Percentiles rank a stretch among this genome's conserved stretches.
Conservation (phyloP, 53 echinoderm and acorn worm genomes). For the Crossaster papposus region DNA sequence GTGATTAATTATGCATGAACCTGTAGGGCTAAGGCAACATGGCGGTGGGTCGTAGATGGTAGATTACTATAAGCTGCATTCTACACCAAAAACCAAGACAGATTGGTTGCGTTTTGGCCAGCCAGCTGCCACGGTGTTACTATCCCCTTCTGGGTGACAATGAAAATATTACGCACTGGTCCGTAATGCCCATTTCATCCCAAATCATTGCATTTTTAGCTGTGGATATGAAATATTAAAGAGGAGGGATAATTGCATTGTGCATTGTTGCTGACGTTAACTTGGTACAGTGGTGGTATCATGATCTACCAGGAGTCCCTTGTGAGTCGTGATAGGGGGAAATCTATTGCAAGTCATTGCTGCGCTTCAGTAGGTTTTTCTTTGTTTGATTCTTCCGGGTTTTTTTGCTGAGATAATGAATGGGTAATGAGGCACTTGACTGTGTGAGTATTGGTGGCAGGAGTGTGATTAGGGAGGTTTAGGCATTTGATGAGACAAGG, state of each 20-base stretch:
- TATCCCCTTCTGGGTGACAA: conserved; percentile 50
- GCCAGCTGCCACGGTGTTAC: conserved; percentile 26
- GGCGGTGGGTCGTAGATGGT: not conserved
- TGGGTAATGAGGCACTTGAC: conserved; percentile 6
- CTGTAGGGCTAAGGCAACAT: conserved; percentile 26
- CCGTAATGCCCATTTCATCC: conserved; percentile 48
- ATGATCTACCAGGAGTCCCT: not conserved
- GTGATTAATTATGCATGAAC: conserved; percentile 4
- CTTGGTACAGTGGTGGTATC: conserved; percentile 39
- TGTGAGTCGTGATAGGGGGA: not conserved
- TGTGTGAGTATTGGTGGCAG: not conserved
- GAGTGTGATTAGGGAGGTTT: not conserved
- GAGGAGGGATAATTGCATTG: conserved; percentile 53
- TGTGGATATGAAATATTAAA: conserved; percentile 41
- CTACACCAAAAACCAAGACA: not conserved
- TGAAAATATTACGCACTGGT: conserved; percentile 54
- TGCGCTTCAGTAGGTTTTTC: conserved; percentile 15
- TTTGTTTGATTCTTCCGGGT: too few relatives aligned
- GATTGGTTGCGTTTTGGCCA: not conserved
- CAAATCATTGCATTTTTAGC: conserved; percentile 14
- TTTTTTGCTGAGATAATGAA: conserved; percentile 11
- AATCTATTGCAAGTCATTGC: not conserved
- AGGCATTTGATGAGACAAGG: not conserved
- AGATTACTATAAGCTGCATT: not conserved
- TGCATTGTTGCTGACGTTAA: conserved; percentile 52